Percentiles rank a stretch among this genome's conserved stretches.
These are phyloP conservation scores for Lacanobia oleracea DNA, from an alignment of 2,888 invertebrate species.

Conservation along the genomic window DNA sequence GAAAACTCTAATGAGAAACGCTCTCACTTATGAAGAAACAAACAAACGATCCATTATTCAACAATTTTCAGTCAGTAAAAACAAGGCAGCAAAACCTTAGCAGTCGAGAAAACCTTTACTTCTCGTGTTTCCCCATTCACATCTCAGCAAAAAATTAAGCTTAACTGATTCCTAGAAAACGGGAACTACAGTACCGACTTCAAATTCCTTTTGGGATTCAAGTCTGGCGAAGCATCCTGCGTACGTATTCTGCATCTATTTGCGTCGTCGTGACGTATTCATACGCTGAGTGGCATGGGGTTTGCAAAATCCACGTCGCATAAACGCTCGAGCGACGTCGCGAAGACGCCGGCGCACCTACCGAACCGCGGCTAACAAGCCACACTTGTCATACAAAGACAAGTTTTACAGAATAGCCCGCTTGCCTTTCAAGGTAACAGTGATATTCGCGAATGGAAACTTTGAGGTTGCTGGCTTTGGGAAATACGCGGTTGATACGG, in stretches of 20 bases:
- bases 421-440: conserved; percentile 54
- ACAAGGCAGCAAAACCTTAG: conserved; percentile 3
- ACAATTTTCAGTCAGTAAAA: conserved; percentile 15
- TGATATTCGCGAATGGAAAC: conserved; percentile 53
- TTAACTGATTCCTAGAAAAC: conserved; percentile 28
- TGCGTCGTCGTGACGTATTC: conserved; percentile 55
- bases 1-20: conserved; percentile 17
- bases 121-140: conserved; percentile 14
- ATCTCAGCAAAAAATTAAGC: conserved; percentile 11
- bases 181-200: conserved; percentile 19
- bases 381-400: conserved; percentile 61
- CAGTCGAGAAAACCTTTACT: conserved; percentile 7
- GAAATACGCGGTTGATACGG: conserved; percentile 28
- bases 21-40: not conserved
- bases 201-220: conserved; percentile 47
- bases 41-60: not conserved
- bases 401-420: conserved; percentile 62
- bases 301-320: conserved; percentile 58
- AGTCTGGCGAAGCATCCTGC: conserved; percentile 35
- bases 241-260: conserved; percentile 55
- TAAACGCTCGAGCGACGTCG: conserved; percentile 58
- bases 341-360: conserved; percentile 56
- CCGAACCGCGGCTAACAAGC: conserved; percentile 66
- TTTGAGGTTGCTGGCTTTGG: conserved; percentile 36
- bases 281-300: conserved; percentile 53